Evolutionary conservation across 2,797 vertebrate species (phyloP).

Genomic region (Morelia viridis): DNA sequence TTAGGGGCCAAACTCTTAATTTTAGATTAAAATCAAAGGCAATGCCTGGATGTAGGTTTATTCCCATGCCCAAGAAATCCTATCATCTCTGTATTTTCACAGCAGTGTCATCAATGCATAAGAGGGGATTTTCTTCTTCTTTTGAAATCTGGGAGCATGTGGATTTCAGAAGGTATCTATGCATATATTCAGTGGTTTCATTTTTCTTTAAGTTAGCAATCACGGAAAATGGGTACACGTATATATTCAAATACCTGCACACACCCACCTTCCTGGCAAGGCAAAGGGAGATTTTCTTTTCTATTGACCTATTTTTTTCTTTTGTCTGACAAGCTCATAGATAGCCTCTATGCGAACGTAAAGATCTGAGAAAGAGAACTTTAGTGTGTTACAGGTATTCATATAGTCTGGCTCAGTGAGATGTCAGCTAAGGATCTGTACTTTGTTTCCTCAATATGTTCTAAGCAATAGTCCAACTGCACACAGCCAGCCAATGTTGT

Average conservation of each 20-base stretch:
- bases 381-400: background rate
- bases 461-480: background rate
- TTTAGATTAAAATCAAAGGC: background rate
- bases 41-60: background rate
- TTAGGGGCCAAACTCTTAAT: background rate
- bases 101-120: background rate
- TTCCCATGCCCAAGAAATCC: background rate
- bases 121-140: background rate
- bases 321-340: background rate
- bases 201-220: background rate
- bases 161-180: background rate
- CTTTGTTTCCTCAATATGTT: background rate
- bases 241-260: background rate
- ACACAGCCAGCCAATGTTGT: background rate
- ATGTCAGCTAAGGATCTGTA: background rate
- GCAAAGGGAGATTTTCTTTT: background rate
- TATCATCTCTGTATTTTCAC: background rate
- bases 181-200: background rate
- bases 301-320: background rate
- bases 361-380: background rate
- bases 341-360: background rate
- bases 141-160: background rate
- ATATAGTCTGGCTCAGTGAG: background rate
- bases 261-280: too few relatives aligned
- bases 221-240: background rate